phyloP scores from a whole-genome alignment of 2,113 vertebrate species.

The Lycocorax pyrrhopterus region DNA sequence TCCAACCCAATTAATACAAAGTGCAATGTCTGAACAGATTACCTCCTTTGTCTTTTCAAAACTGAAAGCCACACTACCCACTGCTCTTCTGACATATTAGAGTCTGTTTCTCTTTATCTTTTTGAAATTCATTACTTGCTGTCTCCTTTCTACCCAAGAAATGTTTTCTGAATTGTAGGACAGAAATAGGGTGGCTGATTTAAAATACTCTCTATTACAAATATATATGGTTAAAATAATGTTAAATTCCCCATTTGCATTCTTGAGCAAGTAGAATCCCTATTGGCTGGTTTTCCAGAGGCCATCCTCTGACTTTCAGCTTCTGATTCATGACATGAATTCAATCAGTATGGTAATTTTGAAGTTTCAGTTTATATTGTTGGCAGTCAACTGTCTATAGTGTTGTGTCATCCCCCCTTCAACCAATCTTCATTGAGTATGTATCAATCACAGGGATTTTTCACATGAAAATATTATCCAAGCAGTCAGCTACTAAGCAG shows the following conservation, averaged over 20 bases:
- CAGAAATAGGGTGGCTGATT: neutral
- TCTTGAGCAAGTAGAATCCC: neutral
- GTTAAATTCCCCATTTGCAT: neutral
- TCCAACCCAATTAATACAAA: neutral
- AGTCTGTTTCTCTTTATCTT: neutral
- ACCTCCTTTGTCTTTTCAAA: neutral
- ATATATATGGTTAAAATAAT: neutral
- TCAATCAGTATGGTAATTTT: neutral
- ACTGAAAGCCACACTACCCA: neutral
- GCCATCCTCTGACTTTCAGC: neutral
- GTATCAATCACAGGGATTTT: neutral
- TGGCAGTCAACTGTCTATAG: neutral
- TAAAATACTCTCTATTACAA: neutral
- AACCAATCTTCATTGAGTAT: neutral
- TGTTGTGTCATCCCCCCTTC: accelerated
- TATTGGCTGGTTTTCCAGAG: neutral
- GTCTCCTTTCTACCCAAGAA: neutral
- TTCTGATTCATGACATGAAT: neutral
- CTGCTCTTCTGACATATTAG: neutral
- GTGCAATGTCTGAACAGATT: neutral
- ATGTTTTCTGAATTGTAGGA: neutral
- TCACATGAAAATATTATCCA: neutral
- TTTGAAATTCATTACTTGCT: neutral
- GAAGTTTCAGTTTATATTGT: neutral
- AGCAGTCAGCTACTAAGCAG: neutral